Conservation (phyloP, 2,888 invertebrate genomes). For the Apamea anceps region DNA sequence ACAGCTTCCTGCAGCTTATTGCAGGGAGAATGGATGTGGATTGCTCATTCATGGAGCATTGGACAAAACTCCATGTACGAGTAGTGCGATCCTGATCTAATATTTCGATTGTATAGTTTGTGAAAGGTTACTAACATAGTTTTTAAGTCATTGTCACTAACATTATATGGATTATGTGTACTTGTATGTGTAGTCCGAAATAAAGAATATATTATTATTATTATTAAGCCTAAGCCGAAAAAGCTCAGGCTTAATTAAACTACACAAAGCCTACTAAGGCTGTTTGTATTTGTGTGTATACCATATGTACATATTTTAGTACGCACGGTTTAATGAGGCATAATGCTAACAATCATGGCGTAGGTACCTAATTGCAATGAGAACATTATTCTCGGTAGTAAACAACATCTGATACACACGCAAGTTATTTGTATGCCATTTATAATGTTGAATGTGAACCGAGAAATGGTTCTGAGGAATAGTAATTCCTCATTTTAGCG, state of each 20-base stretch:
- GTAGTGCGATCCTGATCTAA: no score
- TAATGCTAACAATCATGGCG: neutral
- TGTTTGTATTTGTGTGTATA: neutral
- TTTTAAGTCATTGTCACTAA: no score
- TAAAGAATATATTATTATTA: no score
- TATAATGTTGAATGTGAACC: neutral
- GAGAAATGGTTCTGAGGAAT: neutral
- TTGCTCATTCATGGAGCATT: no score
- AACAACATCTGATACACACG: constrained; percentile 2
- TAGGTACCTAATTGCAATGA: neutral
- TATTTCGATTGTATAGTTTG: no score
- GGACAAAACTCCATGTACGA: no score
- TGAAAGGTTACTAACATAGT: no score
- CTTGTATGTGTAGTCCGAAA: no score
- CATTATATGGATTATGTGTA: no score
- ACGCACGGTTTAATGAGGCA: neutral
- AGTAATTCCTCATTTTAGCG: neutral
- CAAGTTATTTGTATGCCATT: neutral
- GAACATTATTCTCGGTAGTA: constrained; percentile 18
- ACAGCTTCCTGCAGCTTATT: no score
- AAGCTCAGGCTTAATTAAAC: constrained; percentile 15
- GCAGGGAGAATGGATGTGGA: no score
- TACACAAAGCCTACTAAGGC: neutral
- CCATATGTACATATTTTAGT: neutral
- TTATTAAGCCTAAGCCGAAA: neutral